Evolutionary conservation across 2,797 vertebrate genomes (phyloP), one percentile per base, ranked within the genome.

Genomic region (Urophycis tenuis): DNA sequence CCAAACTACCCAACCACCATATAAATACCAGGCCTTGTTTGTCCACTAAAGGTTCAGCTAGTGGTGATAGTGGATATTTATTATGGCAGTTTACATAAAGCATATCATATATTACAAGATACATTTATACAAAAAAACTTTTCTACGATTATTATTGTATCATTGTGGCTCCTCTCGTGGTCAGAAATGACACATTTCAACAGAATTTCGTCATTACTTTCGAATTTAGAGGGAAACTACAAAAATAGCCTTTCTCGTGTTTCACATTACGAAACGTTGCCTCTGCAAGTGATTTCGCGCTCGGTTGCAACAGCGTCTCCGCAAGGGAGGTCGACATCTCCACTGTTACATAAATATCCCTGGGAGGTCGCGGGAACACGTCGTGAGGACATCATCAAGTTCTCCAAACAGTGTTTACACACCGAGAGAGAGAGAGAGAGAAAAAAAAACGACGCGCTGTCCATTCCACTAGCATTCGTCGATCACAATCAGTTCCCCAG

Each of bases 21-120:
- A 83, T 85, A 83, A 90, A 88, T 77, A 81, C 78, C 78, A 76
- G 29, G 25, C 70, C 73, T 78, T 70, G 25, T 74, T 32, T 80
- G 74, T 75, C 35, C 60, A 72, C 49, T 22, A n/a, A 60, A 60
- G 4, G 53, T n/a, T 60, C 53, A 60, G 25, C 22, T 22, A 60
- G 7, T 60, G 53, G 22, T n/a, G 53, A n/a, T 60, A 60, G 9
- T 60, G 22, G 53, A 60, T 60, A 60, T n/a, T 60, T n/a, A 60
- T 60, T n/a, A n/a, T 25, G 53, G 53, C 22, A n/a, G 53, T 60
- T 60, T 60, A 60, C 53, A 60, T 60, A 60, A 60, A 60, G 25
- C 53, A 49, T n/a, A n/a, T 60, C 8, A 10, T 67, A 2, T 67
- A 67, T 67, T 25, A 67, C 60, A 67, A n/a, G 53, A 60, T 9